phyloP scores from a whole-genome alignment of 1,140 invertebrate species.

The Drosophila nasuta region DNA sequence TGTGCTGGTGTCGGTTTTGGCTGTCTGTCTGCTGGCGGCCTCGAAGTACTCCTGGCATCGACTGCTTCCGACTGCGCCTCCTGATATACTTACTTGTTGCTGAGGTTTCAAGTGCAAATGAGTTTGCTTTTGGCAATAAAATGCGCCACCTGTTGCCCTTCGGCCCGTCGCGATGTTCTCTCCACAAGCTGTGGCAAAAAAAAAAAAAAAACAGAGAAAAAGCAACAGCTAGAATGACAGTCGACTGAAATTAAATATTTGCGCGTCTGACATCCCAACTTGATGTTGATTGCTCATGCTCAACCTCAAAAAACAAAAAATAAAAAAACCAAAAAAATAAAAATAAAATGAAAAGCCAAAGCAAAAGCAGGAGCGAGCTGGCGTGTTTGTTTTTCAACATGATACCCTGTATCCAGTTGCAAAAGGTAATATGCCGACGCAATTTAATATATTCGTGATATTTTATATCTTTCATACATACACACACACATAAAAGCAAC shows the following conservation, averaged over 20 bases:
- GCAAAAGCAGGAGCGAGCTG: constrained; percentile 9
- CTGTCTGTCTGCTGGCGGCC: background rate
- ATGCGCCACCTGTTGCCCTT: constrained; percentile 63
- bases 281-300: constrained; percentile 58
- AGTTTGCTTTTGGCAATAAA: constrained; percentile 66
- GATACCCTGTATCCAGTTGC: constrained; percentile 30
- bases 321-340: background rate
- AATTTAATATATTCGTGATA: background rate
- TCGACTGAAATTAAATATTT: constrained; percentile 69
- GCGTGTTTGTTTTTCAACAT: constrained; percentile 25
- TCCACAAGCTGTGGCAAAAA: constrained; percentile 17
- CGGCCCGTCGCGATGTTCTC: no score
- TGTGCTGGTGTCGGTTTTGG: constrained; percentile 25
- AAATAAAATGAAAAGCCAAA: constrained; percentile 6
- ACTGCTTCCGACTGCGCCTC: constrained; percentile 1
- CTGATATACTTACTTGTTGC: constrained; percentile 53
- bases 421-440: constrained; percentile 1
- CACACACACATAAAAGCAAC: background rate
- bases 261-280: constrained; percentile 41
- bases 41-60: background rate
- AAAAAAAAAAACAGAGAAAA: constrained; percentile 6
- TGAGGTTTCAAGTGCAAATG: constrained; percentile 70
- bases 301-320: constrained; percentile 18
- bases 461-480: constrained; percentile 20
- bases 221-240: constrained; percentile 58